Evolutionary conservation across 2,797 vertebrate species (phyloP).

Genomic region (Knipowitschia caucasica): DNA sequence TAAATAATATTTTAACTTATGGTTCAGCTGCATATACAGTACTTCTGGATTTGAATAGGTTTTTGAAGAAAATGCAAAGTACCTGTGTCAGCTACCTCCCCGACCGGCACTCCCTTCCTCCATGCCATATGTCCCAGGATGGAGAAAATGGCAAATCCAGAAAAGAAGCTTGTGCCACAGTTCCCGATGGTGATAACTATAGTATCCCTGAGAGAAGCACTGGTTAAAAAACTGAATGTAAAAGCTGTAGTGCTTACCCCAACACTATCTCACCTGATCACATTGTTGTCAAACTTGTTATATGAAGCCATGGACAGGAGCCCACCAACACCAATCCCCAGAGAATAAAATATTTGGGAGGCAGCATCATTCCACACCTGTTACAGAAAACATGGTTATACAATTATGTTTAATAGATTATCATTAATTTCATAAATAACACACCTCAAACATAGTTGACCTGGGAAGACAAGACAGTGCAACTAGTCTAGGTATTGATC

Average conservation of each 20-base stretch:
- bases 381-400: background rate
- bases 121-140: constrained; percentile 85
- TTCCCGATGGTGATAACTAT: constrained; percentile 81
- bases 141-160: constrained; percentile 84
- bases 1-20: background rate
- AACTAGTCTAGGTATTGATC: too few relatives aligned
- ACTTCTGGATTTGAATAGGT: background rate
- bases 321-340: constrained; percentile 83
- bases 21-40: background rate
- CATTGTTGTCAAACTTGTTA: constrained; percentile 86
- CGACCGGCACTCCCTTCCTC: constrained; percentile 78
- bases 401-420: too few relatives aligned
- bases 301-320: constrained; percentile 85
- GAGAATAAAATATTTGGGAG: constrained; percentile 84
- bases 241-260: background rate
- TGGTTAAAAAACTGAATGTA: background rate
- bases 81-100: constrained; percentile 80
- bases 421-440: too few relatives aligned
- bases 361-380: constrained; percentile 87
- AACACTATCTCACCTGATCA: constrained; percentile 72
- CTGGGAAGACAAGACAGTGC: too few relatives aligned
- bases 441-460: too few relatives aligned
- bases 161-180: constrained; percentile 81
- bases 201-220: constrained; percentile 71
- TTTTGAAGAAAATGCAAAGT: constrained; percentile 9